phyloP scores from a whole-genome alignment of 2,113 vertebrate genomes.

The Plotosus lineatus region DNA sequence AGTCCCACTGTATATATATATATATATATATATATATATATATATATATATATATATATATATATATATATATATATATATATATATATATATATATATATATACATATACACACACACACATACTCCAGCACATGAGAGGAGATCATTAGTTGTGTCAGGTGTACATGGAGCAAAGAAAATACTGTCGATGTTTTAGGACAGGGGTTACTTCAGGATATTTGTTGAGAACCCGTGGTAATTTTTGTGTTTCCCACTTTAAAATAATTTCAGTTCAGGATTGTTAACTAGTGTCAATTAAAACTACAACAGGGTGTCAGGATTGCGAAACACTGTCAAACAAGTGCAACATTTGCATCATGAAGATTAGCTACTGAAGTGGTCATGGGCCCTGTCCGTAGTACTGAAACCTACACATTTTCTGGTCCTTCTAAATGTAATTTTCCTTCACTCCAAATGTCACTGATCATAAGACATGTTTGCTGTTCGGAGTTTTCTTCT shows the following conservation, averaged over 20 bases:
- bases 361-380: not conserved
- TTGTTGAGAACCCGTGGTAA: not conserved
- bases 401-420: slow-evolving; percentile 1
- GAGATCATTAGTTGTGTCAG: not conserved
- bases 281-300: not conserved
- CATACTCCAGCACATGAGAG: not conserved
- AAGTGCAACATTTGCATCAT: not conserved
- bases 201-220: not conserved
- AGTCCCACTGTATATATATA: no score
- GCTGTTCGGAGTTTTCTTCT: not conserved
- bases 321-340: not conserved
- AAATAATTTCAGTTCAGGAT: not conserved
- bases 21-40: no score
- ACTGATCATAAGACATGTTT: not conserved
- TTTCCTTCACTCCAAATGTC: not conserved
- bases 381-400: slow-evolving; percentile 14
- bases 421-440: not conserved
- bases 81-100: no score
- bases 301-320: not conserved
- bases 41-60: no score
- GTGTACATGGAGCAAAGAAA: not conserved
- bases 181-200: not conserved
- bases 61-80: no score
- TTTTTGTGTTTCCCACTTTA: not conserved
- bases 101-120: no score